phyloP scores from a whole-genome alignment of 2,797 vertebrate species.

The Gymnothorax javanicus region DNA sequence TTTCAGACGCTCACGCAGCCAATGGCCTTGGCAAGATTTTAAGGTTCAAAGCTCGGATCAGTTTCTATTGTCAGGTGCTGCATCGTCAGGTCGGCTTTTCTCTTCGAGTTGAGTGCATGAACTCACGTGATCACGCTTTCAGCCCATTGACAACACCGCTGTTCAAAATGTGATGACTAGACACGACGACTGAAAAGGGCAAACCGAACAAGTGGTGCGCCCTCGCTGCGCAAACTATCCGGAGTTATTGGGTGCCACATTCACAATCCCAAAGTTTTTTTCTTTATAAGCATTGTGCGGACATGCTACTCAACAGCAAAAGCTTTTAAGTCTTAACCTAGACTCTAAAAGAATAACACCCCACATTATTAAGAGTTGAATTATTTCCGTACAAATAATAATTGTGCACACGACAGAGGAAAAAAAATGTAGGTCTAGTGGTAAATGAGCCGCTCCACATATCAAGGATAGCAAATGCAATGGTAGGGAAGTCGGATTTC shows the following conservation, averaged over 20 bases:
- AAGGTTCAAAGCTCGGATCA: conserved; percentile 33
- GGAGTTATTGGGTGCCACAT: not conserved
- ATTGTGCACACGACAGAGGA: not conserved
- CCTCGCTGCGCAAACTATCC: not conserved
- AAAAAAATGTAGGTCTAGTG: not conserved
- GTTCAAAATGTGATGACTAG: conserved; percentile 26
- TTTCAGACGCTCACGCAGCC: not conserved
- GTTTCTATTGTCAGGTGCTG: conserved; percentile 26
- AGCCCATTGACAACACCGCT: conserved; percentile 18
- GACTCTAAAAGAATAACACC: not conserved
- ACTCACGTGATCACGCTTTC: conserved; percentile 23
- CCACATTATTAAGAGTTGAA: not conserved
- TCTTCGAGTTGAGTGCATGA: conserved; percentile 7
- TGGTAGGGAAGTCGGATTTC: not conserved
- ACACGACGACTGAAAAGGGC: conserved; percentile 12
- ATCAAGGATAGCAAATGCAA: not conserved
- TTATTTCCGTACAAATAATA: not conserved
- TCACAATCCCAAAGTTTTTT: not conserved
- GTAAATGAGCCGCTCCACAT: not conserved
- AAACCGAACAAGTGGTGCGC: not conserved
- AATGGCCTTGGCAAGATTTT: conserved; percentile 22
- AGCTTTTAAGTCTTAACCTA: not conserved
- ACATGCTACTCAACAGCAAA: not conserved
- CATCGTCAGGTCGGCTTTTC: conserved; percentile 17
- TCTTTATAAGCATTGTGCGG: not conserved